Conservation (phyloP, 64 coral and sea anemone genomes). For the Actinia equina region DNA sequence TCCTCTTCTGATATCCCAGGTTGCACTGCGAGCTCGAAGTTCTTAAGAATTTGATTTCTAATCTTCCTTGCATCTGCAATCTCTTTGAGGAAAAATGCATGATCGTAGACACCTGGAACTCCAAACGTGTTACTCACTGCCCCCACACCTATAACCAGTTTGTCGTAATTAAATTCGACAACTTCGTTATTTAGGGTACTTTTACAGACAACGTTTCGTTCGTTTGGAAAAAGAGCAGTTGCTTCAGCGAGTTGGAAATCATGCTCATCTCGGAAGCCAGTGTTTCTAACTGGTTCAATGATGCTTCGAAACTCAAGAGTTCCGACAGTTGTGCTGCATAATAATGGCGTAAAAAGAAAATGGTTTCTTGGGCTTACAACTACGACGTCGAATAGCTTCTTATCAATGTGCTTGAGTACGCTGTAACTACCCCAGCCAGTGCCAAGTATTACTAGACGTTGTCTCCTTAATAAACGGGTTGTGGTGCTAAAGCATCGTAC, state of each 20-base stretch:
- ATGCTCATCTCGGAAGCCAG: conserved; percentile 92
- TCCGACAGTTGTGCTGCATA: conserved; percentile 94
- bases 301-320: conserved; percentile 98
- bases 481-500: background rate
- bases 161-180: conserved; percentile 74
- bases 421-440: conserved; percentile 99
- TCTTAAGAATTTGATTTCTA: conserved; percentile 97
- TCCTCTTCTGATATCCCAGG: conserved; percentile 71
- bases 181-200: conserved; percentile 72
- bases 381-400: conserved; percentile 95
- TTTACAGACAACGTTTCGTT: conserved; percentile 51
- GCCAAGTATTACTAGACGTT: conserved; percentile 83
- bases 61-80: conserved; percentile 91
- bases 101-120: conserved; percentile 70
- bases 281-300: conserved; percentile 94
- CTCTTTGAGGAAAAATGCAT: conserved; percentile 97
- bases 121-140: conserved; percentile 92
- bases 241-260: conserved; percentile 95
- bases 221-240: conserved; percentile 43
- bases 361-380: conserved; percentile 97
- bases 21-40: conserved; percentile 97
- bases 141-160: conserved; percentile 90
- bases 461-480: conserved; percentile 19
- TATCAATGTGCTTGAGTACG: conserved; percentile 85
- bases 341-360: conserved; percentile 90